A percentile compares a stretch with the other conserved stretches of the same genome.
Evolutionary conservation across 1,140 invertebrate species (phyloP).

Genomic region (Leptonema lineaticorne): DNA sequence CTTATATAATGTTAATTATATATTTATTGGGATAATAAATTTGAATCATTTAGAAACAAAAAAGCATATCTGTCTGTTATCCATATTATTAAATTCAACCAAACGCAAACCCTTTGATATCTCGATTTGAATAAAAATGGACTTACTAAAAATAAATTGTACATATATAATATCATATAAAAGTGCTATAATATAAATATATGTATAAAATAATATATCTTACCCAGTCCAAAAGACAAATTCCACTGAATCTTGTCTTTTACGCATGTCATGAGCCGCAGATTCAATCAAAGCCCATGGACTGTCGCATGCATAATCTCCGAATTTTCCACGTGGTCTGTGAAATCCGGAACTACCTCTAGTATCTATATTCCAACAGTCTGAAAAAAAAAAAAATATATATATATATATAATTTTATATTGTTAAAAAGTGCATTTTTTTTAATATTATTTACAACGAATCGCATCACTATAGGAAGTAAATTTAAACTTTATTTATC

Average conservation of each 20-base stretch:
- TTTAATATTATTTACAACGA: no score
- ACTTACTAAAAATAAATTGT: no score
- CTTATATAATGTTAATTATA: no score
- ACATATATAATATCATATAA: no score
- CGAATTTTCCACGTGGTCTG: conserved; percentile 59
- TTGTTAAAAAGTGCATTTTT: no score
- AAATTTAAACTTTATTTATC: neutral
- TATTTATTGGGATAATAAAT: no score
- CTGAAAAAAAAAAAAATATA: conserved; percentile 40
- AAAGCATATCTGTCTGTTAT: no score
- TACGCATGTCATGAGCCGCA: conserved; percentile 78
- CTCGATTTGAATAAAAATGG: no score
- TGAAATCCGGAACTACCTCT: conserved; percentile 53
- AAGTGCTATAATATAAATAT: neutral
- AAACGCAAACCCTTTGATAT: no score
- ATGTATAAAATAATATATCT: conserved; percentile 44
- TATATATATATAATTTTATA: no score
- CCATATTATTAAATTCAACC: no score
- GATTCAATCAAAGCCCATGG: conserved; percentile 83
- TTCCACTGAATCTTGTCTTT: conserved; percentile 79
- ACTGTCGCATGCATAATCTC: conserved; percentile 86
- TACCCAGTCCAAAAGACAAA: conserved; percentile 94
- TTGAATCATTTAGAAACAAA: no score
- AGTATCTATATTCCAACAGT: conserved; percentile 51
- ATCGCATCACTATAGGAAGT: neutral